These are phyloP conservation scores for Adoxophyes honmai DNA, from an alignment of 1,140 invertebrate species.

Conservation along the genomic window DNA sequence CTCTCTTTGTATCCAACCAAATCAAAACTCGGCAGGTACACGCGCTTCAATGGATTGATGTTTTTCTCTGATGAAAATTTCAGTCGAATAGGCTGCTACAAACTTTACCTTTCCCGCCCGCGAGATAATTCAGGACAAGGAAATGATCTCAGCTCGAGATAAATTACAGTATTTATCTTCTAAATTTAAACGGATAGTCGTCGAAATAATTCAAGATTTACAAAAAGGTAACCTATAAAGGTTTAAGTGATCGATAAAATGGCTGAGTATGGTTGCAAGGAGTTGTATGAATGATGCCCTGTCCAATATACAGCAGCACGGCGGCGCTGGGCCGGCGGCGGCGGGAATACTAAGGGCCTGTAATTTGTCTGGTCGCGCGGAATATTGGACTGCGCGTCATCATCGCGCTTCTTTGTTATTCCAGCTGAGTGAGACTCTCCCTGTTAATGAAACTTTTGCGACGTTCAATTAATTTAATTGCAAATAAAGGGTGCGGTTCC, in stretches of 20 bases:
- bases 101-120: too few relatives aligned
- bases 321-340: neutral
- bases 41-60: too few relatives aligned
- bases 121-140: too few relatives aligned
- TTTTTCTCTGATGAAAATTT: too few relatives aligned
- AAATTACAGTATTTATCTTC: neutral
- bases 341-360: slow-evolving; percentile 31
- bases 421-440: slow-evolving; percentile 16
- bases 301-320: slow-evolving; percentile 8
- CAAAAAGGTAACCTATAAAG: neutral
- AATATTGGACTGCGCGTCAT: slow-evolving; percentile 31
- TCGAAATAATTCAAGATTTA: neutral
- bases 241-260: neutral
- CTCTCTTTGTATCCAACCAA: too few relatives aligned
- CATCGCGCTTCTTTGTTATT: slow-evolving; percentile 34
- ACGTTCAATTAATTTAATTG: slow-evolving; percentile 37
- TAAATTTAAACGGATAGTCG: neutral
- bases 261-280: neutral
- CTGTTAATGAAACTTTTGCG: slow-evolving; percentile 38
- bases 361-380: slow-evolving; percentile 31
- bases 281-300: slow-evolving; percentile 2
- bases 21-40: too few relatives aligned
- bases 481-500: slow-evolving; percentile 23
- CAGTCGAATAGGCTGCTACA: too few relatives aligned
- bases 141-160: neutral